Conservation (phyloP, 2,888 invertebrate species). For the Orthosia cruda region DNA sequence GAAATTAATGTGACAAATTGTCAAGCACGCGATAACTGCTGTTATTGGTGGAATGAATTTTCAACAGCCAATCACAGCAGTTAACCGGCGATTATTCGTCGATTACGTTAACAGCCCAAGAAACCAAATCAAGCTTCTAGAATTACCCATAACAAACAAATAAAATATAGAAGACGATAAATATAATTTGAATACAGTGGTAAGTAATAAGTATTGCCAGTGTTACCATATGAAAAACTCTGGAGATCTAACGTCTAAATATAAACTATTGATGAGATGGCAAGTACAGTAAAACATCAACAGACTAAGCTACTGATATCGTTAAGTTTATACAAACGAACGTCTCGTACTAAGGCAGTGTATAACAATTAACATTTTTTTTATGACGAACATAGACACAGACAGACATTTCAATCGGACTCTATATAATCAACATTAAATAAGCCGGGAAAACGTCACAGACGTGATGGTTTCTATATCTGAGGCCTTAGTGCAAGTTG, state of each 20-base stretch:
- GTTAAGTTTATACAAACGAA: conserved; percentile 70
- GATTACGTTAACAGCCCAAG: too few species aligned
- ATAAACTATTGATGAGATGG: conserved; percentile 53
- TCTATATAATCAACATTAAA: too few species aligned
- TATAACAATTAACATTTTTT: conserved; percentile 73
- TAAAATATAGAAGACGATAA: not conserved
- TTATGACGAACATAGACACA: conserved; percentile 61
- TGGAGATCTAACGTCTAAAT: conserved; percentile 38
- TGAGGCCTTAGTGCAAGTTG: too few species aligned
- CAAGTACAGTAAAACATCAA: conserved; percentile 73
- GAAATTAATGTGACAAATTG: too few species aligned
- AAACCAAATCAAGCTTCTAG: too few species aligned
- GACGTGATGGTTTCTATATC: too few species aligned
- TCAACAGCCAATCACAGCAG: too few species aligned
- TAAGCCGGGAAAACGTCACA: too few species aligned
- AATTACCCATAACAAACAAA: not conserved
- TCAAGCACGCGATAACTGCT: too few species aligned
- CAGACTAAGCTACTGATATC: conserved; percentile 75
- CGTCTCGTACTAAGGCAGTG: conserved; percentile 81
- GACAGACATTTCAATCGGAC: not conserved
- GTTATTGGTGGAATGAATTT: too few species aligned
- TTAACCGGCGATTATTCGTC: too few species aligned
- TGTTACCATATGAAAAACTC: conserved; percentile 37
- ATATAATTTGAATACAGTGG: conserved; percentile 14
- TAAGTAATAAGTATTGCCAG: conserved; percentile 42